Base-by-base conservation (phyloP, 2,113 vertebrate species). In the Ramphastos sulfuratus region DNA sequence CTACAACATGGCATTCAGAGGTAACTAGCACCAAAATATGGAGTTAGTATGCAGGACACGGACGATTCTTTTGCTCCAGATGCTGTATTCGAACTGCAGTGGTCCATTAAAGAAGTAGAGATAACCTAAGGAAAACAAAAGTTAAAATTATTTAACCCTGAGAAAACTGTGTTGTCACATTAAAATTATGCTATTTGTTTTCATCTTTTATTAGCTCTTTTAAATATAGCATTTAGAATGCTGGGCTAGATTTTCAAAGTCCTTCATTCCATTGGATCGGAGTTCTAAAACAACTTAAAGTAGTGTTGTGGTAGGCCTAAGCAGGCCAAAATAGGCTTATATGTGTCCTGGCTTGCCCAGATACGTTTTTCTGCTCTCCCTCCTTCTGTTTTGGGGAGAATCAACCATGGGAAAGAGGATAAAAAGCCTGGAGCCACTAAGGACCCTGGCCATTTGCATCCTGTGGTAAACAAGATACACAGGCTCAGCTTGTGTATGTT, bases 71-170 rank as follows among this genome's bases (percentile, higher is more conserved):
- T 96, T 97, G 44, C 98, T 96, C 92, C 77, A 98, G 96, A 98
- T 98, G 82, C 98, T 99, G 93, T 99, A 99, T 95, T 99, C 99
- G 87, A 98, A 99, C 94, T 98, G 98, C 37, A 98, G 18, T 1
- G 97, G 87, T 16, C 98, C 98, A 6, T 97, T 98, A 97, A 98
- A 99, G 96, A 99, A 99, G 87, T 99, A 98, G 76, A 99, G 96
- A n/a, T 98, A 98, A 93, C 98, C 99, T 99, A 50, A 81, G 81
- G 50, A 72, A 83, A 95, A 96, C 63, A 72, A 61, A 74, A 55
- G 3, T 76, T 82, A 24, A 65, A 82, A 82, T 73, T 0, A 76
- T 77, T 89, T 58, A 82, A 54, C 7, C 11, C 4, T 25, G 24
- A 39, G 56, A 52, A 82, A 72, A 48, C 2, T 18, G 39, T 56